phyloP scores from a whole-genome alignment of 2,888 invertebrate genomes.

The Pinctada fucata region DNA sequence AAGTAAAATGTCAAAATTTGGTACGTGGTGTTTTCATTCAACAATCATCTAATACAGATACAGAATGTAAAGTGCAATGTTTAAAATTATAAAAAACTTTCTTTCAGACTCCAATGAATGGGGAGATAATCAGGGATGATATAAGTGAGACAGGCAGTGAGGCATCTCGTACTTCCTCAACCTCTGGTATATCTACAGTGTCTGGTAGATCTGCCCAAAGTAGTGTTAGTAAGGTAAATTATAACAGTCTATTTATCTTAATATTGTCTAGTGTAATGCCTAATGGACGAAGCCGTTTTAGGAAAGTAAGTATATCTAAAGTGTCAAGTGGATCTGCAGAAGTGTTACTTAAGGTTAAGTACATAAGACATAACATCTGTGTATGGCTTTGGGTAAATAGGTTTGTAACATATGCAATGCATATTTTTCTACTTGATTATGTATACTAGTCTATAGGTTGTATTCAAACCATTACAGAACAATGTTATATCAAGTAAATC shows the following conservation, averaged over 20 bases:
- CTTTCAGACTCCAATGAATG: background rate
- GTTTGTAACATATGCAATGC: background rate
- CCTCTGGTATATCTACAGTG: constrained; percentile 52
- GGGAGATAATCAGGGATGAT: constrained; percentile 46
- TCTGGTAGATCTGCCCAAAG: constrained; percentile 45
- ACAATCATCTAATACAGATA: too few relatives aligned
- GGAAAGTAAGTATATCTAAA: too few relatives aligned
- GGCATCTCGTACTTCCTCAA: constrained; percentile 47
- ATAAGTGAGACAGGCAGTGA: constrained; percentile 60
- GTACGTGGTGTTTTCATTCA: too few relatives aligned
- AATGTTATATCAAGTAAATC: too few relatives aligned
- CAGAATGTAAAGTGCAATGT: too few relatives aligned
- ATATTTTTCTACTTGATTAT: background rate
- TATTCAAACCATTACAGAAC: background rate
- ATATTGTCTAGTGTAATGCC: too few relatives aligned
- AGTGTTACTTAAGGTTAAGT: too few relatives aligned
- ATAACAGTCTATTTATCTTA: background rate
- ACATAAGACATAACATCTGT: too few relatives aligned
- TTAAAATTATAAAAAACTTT: too few relatives aligned
- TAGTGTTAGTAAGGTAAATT: constrained; percentile 58
- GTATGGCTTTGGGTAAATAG: too few relatives aligned
- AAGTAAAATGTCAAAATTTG: too few relatives aligned
- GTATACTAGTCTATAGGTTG: background rate
- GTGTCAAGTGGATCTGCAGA: too few relatives aligned
- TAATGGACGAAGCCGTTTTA: background rate